Evolutionary conservation across 2,797 vertebrate species (phyloP).

Genomic region (Ciconia nigra): DNA sequence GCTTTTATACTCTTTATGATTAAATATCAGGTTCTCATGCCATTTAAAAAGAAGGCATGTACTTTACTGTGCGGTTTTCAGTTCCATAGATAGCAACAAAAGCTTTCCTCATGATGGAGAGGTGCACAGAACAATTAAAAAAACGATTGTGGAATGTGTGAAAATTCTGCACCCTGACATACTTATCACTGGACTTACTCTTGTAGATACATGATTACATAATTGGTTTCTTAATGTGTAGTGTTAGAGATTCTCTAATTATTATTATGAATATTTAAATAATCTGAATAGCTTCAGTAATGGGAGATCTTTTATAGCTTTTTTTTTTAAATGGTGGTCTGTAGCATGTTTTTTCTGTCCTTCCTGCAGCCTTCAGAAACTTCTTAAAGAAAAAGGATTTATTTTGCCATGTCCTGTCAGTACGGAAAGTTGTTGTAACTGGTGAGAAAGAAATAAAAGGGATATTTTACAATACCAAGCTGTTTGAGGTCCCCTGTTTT

Average conservation of each 20-base stretch:
- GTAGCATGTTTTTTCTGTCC: not conserved
- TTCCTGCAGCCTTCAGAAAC: not conserved
- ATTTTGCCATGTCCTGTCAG: not conserved
- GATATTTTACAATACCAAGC: no score
- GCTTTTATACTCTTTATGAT: not conserved
- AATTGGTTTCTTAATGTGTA: not conserved
- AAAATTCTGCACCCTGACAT: not conserved
- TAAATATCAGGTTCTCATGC: not conserved
- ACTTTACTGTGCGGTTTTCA: not conserved
- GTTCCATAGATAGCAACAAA: not conserved
- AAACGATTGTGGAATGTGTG: accelerated
- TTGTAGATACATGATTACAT: not conserved
- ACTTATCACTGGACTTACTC: not conserved
- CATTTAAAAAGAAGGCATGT: not conserved
- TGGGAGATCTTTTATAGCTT: not conserved
- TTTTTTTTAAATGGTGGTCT: not conserved
- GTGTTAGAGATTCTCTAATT: not conserved
- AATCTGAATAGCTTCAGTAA: not conserved
- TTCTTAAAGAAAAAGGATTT: not conserved
- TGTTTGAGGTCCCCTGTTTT: not conserved
- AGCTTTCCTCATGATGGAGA: not conserved
- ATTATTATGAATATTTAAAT: not conserved
- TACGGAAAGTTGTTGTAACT: not conserved
- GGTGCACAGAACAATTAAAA: not conserved
- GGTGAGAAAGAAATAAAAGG: not conserved